phyloP scores from a whole-genome alignment of 1,140 invertebrate genomes.

The Macrobrachium nipponense region DNA sequence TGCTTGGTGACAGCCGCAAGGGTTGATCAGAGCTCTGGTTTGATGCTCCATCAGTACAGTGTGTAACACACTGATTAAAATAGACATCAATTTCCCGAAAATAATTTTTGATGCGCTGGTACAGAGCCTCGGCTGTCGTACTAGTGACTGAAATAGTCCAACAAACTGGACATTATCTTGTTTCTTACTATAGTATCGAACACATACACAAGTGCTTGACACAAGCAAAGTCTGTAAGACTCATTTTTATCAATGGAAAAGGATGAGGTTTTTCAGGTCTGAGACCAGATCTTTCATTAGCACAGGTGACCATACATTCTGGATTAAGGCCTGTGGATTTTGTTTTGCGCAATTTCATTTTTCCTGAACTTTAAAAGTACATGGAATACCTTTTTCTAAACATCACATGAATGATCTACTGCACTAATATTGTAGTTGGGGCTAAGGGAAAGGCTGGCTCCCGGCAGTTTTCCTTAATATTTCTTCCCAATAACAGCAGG shows the following conservation, averaged over 20 bases:
- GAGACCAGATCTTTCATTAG: conserved; percentile 14
- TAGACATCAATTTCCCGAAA: conserved; percentile 34
- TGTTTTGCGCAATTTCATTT: conserved; percentile 7
- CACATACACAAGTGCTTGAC: conserved; percentile 32
- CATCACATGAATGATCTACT: not conserved
- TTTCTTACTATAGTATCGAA: conserved; percentile 25
- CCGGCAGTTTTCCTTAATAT: too few species aligned
- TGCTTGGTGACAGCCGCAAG: conserved; percentile 29
- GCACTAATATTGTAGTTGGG: too few species aligned
- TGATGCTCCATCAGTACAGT: conserved; percentile 33
- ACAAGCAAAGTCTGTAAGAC: conserved; percentile 33
- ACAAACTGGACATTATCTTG: conserved; percentile 26
- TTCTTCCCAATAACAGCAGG: too few species aligned
- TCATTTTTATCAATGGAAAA: conserved; percentile 31
- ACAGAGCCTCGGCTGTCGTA: conserved; percentile 27
- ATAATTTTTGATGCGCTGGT: conserved; percentile 29
- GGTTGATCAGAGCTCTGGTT: too few species aligned
- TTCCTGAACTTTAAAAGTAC: conserved; percentile 32
- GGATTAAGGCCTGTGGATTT: not conserved
- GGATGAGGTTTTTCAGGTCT: conserved; percentile 16
- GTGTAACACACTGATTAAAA: conserved; percentile 17
- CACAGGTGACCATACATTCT: conserved; percentile 35
- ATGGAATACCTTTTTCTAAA: conserved; percentile 26
- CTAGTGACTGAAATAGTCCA: conserved; percentile 25
- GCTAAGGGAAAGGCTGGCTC: too few species aligned